These are phyloP conservation scores for Cheumatopsyche charites DNA, from an alignment of 1,140 invertebrate species.

Conservation along the genomic window DNA sequence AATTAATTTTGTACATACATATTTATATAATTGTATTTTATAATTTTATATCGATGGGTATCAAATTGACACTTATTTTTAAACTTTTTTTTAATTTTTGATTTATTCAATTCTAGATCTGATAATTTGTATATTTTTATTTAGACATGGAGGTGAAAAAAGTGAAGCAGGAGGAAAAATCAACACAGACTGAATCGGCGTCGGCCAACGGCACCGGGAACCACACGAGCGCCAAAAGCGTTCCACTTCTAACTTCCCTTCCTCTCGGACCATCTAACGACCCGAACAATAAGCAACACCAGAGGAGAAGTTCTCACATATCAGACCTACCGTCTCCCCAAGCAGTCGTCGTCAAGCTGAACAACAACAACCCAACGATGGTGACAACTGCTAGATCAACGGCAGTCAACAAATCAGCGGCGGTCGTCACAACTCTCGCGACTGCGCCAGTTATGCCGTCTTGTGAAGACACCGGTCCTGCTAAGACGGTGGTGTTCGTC, in stretches of 20 bases:
- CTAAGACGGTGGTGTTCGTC: conserved; percentile 39
- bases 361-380: conserved; percentile 40
- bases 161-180: conserved; percentile 42
- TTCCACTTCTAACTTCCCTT: conserved; percentile 30
- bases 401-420: conserved; percentile 33
- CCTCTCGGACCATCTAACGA: conserved; percentile 22
- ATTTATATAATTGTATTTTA: too few species aligned
- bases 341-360: conserved; percentile 37
- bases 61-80: too few species aligned
- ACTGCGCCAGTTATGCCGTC: conserved; percentile 21
- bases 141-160: conserved; percentile 45
- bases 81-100: too few species aligned
- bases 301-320: conserved; percentile 35
- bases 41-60: too few species aligned
- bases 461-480: conserved; percentile 1
- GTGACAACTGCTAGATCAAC: conserved; percentile 32
- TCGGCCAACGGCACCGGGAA: conserved; percentile 28
- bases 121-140: too few species aligned
- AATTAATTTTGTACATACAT: too few species aligned
- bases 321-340: conserved; percentile 41
- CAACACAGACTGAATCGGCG: conserved; percentile 41
- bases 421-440: conserved; percentile 31
- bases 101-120: too few species aligned
- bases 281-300: conserved; percentile 18
- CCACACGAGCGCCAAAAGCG: conserved; percentile 25